Conservation (phyloP, 1,140 invertebrate genomes). For the Pogonomyrmex barbatus region DNA sequence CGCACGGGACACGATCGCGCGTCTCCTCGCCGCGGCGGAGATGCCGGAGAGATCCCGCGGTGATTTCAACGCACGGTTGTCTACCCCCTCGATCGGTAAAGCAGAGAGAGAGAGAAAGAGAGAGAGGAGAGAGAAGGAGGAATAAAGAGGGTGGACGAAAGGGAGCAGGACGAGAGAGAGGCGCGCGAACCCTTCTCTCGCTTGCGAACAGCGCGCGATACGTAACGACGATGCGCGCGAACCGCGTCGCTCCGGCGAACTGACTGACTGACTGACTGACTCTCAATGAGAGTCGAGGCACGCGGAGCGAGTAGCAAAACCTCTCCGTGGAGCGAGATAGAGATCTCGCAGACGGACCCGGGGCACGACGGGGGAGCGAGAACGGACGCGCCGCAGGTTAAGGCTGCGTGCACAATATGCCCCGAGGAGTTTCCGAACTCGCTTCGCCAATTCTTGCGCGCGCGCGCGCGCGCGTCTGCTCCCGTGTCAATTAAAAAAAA, state of each 20-base stretch:
- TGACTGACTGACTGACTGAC: constrained; percentile 85
- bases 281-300: constrained; percentile 83
- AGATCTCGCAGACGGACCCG: constrained; percentile 46
- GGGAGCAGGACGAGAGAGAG: background rate
- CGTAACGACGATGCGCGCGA: constrained; percentile 72
- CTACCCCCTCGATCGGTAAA: constrained; percentile 51
- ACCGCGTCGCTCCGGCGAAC: constrained; percentile 81
- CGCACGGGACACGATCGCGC: background rate
- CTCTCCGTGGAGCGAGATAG: constrained; percentile 52
- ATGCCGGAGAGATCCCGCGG: constrained; percentile 52
- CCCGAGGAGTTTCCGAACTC: background rate
- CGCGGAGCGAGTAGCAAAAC: constrained; percentile 56
- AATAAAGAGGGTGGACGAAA: background rate
- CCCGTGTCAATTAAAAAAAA: no score
- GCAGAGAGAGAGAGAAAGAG: background rate
- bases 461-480: no score
- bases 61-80: constrained; percentile 49
- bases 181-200: constrained; percentile 5
- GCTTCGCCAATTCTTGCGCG: background rate
- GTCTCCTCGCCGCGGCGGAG: constrained; percentile 14
- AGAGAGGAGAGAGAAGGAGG: background rate
- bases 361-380: constrained; percentile 20
- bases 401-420: constrained; percentile 77
- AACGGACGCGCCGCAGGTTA: constrained; percentile 70
- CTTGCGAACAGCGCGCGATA: background rate